A percentile compares a stretch with the other conserved stretches of the same genome.
Conservation (phyloP, 2,113 vertebrate species). For the Tapirus terrestris region DNA sequence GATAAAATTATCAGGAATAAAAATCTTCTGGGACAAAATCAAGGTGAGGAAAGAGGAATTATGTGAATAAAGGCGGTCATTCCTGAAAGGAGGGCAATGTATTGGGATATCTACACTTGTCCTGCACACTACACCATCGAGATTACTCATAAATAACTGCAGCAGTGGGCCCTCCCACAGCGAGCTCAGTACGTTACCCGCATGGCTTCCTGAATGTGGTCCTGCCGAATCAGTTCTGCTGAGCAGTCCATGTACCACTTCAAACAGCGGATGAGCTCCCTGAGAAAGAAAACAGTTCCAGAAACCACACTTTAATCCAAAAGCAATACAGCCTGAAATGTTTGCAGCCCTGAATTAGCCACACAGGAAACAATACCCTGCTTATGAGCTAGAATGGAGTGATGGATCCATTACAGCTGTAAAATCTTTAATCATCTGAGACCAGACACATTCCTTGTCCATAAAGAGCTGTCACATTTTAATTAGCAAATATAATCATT, state of each 20-base stretch:
- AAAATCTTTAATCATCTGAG: background rate
- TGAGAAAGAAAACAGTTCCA: conserved; percentile 79
- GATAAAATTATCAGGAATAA: background rate
- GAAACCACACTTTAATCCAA: background rate
- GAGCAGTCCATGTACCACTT: conserved; percentile 99
- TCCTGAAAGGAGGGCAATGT: background rate
- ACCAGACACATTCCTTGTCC: background rate
- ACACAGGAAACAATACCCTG: conserved; percentile 24
- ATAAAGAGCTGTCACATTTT: background rate
- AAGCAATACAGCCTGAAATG: background rate
- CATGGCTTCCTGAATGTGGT: conserved; percentile 99
- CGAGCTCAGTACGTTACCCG: conserved; percentile 86
- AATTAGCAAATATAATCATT: background rate
- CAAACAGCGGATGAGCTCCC: conserved; percentile 97
- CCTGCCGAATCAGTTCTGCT: conserved; percentile 95
- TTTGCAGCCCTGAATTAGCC: background rate
- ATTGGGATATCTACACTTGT: background rate
- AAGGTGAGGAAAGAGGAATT: background rate
- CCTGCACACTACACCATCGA: background rate
- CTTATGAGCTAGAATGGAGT: background rate
- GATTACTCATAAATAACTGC: background rate
- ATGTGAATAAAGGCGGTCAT: background rate
- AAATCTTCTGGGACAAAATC: background rate
- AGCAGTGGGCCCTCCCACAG: background rate
- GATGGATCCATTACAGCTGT: background rate